Evolutionary conservation across 2,113 vertebrate genomes (phyloP), one percentile per base, ranked within the genome.

Genomic region (Dipodomys merriami): DNA sequence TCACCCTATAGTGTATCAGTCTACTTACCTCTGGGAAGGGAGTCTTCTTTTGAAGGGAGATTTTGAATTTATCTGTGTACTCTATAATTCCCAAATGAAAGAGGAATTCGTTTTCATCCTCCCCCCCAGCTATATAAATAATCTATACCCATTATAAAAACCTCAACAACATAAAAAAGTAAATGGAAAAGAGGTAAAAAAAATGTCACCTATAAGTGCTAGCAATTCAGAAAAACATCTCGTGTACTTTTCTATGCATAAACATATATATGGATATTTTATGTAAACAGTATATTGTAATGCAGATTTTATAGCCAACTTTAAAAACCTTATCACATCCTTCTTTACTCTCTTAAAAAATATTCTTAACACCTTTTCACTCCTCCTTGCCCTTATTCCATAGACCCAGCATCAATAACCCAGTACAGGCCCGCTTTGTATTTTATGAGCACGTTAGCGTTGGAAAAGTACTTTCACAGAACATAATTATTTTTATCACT

Each of bases 131-230:
- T 72, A 23, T 46, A 88, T 92, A 86, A 93, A 95, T 86, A 93
- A 94, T 81, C 23, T 20, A 87, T 53, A 64, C 27, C n/a, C 57
- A 69, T 39, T 86, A 73, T 88, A 86, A 93, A 93, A 91, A 90
- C 72, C 15, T 91, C 65, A 95, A 57, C 83, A 86, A 25, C 53
- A 64, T 46, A 94, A 80, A 69, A 86, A 65, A 72, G 49, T 72
- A 93, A 90, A 91, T 57, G 89, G 82, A 46, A n/a, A 73, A 96
- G 87, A 80, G 74, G 76, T 60, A 91, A 88, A 94, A 88, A 94
- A 83, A 39, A 39, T 39, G 53, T 57, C 53, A 77, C 44, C 39
- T 64, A 84, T 67, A 89, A 87, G 20, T 57, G 53, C 64, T 73
- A 87, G 64, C 12, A 57, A 84, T 64, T 78, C 60, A 72, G 73